Evolutionary conservation across 1,140 invertebrate species (phyloP).

Genomic region (Drosophila burlai): DNA sequence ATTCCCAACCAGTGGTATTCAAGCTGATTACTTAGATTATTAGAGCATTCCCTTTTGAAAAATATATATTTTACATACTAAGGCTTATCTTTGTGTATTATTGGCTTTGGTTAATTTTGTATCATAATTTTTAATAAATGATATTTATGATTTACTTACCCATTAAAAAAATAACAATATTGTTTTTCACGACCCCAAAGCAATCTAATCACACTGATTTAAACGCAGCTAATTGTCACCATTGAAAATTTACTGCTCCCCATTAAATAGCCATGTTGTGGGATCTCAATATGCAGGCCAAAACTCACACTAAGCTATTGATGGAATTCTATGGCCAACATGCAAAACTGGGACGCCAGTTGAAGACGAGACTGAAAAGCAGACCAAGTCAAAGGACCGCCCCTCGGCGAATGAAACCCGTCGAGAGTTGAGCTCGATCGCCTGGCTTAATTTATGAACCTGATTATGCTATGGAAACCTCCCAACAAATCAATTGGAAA

Average conservation of each 20-base stretch:
- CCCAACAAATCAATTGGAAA: conserved; percentile 72
- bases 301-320: conserved; percentile 49
- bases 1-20: no score
- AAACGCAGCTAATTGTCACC: neutral
- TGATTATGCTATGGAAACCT: conserved; percentile 58
- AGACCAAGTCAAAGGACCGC: conserved; percentile 41
- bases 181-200: no score
- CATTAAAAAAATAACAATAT: no score
- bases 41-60: no score
- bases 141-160: no score
- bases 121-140: no score
- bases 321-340: conserved; percentile 62
- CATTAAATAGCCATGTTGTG: conserved; percentile 48
- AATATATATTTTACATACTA: no score
- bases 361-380: neutral
- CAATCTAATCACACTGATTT: conserved; percentile 21
- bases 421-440: conserved; percentile 2
- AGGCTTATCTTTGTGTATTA: no score
- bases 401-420: conserved; percentile 35
- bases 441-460: conserved; percentile 69
- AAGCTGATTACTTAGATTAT: no score
- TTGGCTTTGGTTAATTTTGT: no score
- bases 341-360: conserved; percentile 20
- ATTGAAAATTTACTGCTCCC: conserved; percentile 43
- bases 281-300: conserved; percentile 23